Percentiles rank a stretch among this genome's conserved stretches.
These are phyloP conservation scores for Oreonectes daqikongensis DNA, from an alignment of 2,797 vertebrate genomes.

Conservation along the genomic window DNA sequence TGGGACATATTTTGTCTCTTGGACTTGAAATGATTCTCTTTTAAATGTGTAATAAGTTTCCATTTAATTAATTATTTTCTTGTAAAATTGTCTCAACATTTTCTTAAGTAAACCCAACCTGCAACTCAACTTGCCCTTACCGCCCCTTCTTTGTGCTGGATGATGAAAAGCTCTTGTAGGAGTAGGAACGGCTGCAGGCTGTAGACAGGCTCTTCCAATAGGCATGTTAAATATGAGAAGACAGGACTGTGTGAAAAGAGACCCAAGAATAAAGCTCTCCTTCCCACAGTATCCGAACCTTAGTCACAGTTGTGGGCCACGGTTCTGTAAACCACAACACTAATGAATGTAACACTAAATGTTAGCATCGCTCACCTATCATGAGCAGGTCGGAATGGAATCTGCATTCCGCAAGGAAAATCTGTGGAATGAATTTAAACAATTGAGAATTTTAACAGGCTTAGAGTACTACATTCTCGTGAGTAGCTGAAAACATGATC, in stretches of 20 bases:
- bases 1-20: constrained; percentile 14
- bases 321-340: constrained; percentile 23
- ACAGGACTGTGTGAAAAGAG: constrained; percentile 44
- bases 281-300: constrained; percentile 29
- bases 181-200: constrained; percentile 56
- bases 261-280: constrained; percentile 13
- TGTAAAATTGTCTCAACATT: constrained; percentile 10
- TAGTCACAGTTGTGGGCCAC: constrained; percentile 24
- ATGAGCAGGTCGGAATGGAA: not conserved
- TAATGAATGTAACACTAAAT: constrained; percentile 37
- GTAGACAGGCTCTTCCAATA: constrained; percentile 47
- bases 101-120: not conserved
- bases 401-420: not conserved
- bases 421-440: not conserved
- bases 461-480: not conserved
- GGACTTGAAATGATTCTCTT: constrained; percentile 5
- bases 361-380: not conserved
- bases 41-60: constrained; percentile 36
- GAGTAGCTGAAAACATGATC: not conserved
- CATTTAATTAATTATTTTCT: constrained; percentile 24
- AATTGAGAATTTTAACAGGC: not conserved
- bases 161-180: constrained; percentile 55
- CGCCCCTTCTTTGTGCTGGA: constrained; percentile 25
- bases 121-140: constrained; percentile 14
- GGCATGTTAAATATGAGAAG: constrained; percentile 48